Base-by-base conservation (phyloP, 2,113 vertebrate genomes). In the Hemicordylus capensis region DNA sequence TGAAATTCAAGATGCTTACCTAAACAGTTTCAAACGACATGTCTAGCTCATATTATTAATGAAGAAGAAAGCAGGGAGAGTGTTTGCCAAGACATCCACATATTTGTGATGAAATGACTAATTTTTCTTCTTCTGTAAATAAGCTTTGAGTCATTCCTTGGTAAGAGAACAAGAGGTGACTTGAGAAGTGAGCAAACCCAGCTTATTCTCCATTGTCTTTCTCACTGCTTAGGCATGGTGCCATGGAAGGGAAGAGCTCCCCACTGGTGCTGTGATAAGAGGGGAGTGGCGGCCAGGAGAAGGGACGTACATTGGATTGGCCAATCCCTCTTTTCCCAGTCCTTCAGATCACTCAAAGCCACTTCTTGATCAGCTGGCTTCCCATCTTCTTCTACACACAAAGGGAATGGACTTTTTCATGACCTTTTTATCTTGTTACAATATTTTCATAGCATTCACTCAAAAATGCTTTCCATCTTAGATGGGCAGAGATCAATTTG, bases 401-500 rank as follows among this genome's bases (percentile, higher is more conserved):
- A 10, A 46, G 28, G 3, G 22, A 64, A 80, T 56, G 22, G 17
- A 28, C 28, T 54, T 80, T 54, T 51, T 26, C 24, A 67, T 37
- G 11, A 51, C 46, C 54, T 63, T 58, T 70, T 70, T 58, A 56
- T 42, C 80, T 17, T 72, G 24, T 58, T 81, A 58, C 69, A 72
- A 72, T 72, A 69, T 81, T 81, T 81, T 70, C 66, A 70, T 58
- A 31, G 66, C 20, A 39, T 58, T 81, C 66, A 70, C 34, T 81
- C 51, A 72, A 28, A 72, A 28, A 51, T 69, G 79, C 63, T 67
- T 81, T 81, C 64, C n/a, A 69, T 67, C n/a, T 80, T 51, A 4
- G 46, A 67, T 51, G 78, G 78, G 44, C 78, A 66, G 44, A 26
- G 61, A 66, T 80, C 44, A 51, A 67, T 69, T 81, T 81, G 64